Conservation (phyloP, 2,888 invertebrate genomes). For the Caenorhabditis becei region DNA sequence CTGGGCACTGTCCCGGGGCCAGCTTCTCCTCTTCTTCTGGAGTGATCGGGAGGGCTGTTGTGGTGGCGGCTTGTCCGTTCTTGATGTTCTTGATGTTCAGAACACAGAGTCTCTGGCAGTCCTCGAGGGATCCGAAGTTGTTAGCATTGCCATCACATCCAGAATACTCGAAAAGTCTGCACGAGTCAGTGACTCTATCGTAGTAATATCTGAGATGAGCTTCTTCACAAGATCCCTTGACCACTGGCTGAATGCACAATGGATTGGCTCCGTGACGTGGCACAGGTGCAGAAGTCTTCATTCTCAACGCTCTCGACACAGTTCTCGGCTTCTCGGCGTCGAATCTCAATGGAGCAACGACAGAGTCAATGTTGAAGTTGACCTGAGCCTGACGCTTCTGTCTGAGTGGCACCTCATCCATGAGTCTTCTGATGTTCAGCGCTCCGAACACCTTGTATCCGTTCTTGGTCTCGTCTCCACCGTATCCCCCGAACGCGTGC, state of each 20-base stretch:
- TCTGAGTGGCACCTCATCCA: slow-evolving; percentile 69
- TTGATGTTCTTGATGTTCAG: slow-evolving; percentile 57
- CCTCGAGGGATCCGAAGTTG: slow-evolving; percentile 78
- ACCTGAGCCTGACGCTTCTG: slow-evolving; percentile 56
- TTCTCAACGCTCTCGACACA: slow-evolving; percentile 65
- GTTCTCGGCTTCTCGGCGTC: slow-evolving; percentile 72
- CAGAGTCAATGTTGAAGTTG: slow-evolving; percentile 75
- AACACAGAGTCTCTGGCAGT: slow-evolving; percentile 78
- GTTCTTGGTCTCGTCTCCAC: slow-evolving; percentile 78
- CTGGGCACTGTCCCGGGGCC: slow-evolving; percentile 77
- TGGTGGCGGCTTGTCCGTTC: slow-evolving; percentile 54
- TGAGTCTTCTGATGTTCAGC: slow-evolving; percentile 72
- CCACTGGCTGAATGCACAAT: slow-evolving; percentile 73
- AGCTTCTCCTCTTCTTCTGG: slow-evolving; percentile 61
- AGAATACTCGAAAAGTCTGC: slow-evolving; percentile 81
- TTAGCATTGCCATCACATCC: slow-evolving; percentile 81
- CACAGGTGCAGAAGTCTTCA: slow-evolving; percentile 56
- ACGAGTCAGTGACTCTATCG: slow-evolving; percentile 76
- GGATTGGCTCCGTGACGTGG: slow-evolving; percentile 69
- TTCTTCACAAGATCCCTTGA: slow-evolving; percentile 76
- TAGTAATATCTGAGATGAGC: slow-evolving; percentile 79
- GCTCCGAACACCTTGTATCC: slow-evolving; percentile 78
- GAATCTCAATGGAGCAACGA: slow-evolving; percentile 77
- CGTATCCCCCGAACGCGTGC: slow-evolving; percentile 78
- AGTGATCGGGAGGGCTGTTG: slow-evolving; percentile 51